Conservation (phyloP, 2,797 vertebrate genomes). For the Brachyrhaphis roseni region DNA sequence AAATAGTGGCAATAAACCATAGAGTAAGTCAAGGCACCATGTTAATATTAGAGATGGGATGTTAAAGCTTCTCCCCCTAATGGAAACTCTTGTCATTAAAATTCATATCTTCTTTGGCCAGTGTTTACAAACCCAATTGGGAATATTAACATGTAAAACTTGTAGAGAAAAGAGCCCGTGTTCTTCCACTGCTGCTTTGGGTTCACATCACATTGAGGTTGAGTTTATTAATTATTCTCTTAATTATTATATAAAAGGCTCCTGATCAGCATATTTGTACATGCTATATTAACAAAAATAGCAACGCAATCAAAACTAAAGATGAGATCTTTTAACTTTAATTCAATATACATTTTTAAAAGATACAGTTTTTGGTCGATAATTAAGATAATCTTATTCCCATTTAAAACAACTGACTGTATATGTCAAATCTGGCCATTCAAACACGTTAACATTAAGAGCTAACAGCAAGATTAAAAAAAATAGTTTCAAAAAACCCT, state of each 20-base stretch:
- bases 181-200: not conserved
- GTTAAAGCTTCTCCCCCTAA: not conserved
- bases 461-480: not conserved
- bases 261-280: not conserved
- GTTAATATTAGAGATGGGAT: conserved; percentile 9
- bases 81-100: not conserved
- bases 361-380: not conserved
- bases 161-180: not conserved
- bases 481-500: not conserved
- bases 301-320: not conserved
- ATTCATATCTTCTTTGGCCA: not conserved
- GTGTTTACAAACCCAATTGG: conserved; percentile 1
- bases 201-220: not conserved
- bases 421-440: not conserved
- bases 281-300: not conserved
- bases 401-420: not conserved
- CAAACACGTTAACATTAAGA: not conserved
- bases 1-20: conserved; percentile 20
- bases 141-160: not conserved
- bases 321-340: not conserved
- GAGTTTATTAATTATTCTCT: not conserved
- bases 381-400: not conserved
- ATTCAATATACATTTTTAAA: not conserved
- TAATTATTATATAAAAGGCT: not conserved
- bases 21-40: conserved; percentile 13